phyloP scores from a whole-genome alignment of 2,113 vertebrate species.

The Gracilinanus agilis region DNA sequence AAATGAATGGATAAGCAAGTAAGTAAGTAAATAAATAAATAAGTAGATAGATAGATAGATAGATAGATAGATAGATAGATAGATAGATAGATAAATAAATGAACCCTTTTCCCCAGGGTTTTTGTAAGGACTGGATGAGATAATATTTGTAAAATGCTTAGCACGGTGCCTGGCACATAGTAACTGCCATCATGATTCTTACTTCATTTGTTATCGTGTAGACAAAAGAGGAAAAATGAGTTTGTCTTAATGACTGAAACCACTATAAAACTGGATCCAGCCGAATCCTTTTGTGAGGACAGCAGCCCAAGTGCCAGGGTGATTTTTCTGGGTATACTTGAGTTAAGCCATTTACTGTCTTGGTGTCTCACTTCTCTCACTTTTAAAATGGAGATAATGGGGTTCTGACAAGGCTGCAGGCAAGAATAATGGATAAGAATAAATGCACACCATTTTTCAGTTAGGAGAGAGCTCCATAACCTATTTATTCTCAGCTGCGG shows the following conservation, averaged over 20 bases:
- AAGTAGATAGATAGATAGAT: no score
- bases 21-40: no score
- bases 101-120: not conserved
- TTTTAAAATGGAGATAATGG: not conserved
- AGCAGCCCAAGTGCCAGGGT: not conserved
- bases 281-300: not conserved
- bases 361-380: not conserved
- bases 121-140: not conserved
- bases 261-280: not conserved
- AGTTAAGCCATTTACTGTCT: not conserved
- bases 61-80: no score
- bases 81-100: no score
- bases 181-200: not conserved
- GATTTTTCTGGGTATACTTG: not conserved
- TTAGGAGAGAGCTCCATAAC: slow-evolving; percentile 12
- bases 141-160: not conserved
- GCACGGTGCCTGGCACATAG: not conserved
- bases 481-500: slow-evolving; percentile 9
- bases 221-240: not conserved
- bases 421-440: slow-evolving; percentile 21
- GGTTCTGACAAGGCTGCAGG: not conserved
- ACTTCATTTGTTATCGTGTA: not conserved
- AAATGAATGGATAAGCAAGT: no score
- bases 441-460: slow-evolving; percentile 54
- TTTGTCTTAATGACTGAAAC: not conserved